Evolutionary conservation across 2,797 vertebrate genomes (phyloP).

Genomic region (Hippopotamyrus pictus): DNA sequence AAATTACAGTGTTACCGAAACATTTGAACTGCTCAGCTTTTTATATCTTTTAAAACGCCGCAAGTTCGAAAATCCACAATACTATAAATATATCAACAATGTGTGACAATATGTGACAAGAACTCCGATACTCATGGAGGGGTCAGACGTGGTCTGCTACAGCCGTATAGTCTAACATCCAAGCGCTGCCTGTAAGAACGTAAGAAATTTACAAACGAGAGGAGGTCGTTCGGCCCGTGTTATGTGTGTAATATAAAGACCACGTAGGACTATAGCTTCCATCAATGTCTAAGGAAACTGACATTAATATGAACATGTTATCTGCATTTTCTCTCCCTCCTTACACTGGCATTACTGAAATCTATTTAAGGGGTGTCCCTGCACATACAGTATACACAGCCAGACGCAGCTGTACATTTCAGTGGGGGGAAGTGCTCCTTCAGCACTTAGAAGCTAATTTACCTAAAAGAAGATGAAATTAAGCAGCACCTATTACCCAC

Average conservation of each 20-base stretch:
- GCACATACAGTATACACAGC: neutral
- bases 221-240: neutral
- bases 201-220: neutral
- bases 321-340: neutral
- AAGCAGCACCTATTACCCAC: neutral
- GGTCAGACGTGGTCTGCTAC: neutral
- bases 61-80: neutral
- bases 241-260: neutral
- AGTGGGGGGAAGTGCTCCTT: neutral
- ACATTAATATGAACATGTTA: neutral
- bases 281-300: neutral
- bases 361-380: neutral
- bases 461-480: neutral
- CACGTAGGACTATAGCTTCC: neutral
- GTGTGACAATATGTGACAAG: neutral
- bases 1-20: neutral
- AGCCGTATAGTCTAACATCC: neutral
- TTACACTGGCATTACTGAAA: neutral
- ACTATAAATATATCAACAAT: neutral
- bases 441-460: neutral
- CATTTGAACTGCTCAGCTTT: neutral
- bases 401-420: neutral
- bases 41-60: neutral
- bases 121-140: neutral
- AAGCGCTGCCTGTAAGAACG: neutral